phyloP scores from a whole-genome alignment of 2,888 invertebrate genomes.

The Malacosoma neustria region DNA sequence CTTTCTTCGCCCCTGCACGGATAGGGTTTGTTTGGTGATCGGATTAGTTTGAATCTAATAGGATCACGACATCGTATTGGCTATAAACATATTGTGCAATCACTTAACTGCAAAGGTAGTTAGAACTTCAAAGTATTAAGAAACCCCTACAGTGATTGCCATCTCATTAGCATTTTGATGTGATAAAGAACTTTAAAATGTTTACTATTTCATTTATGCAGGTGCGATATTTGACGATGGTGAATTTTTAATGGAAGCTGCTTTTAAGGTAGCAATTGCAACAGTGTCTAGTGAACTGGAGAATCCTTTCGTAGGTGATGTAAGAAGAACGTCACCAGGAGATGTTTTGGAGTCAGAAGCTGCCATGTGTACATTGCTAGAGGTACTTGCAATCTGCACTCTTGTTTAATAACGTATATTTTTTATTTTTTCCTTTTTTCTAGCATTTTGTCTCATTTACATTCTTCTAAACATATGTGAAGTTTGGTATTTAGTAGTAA shows the following conservation, averaged over 20 bases:
- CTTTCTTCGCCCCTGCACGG: too few species aligned
- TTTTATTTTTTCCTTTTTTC: too few species aligned
- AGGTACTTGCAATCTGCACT: conserved; percentile 36
- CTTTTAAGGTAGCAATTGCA: conserved; percentile 72
- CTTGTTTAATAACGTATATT: too few species aligned
- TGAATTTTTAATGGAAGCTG: conserved; percentile 65
- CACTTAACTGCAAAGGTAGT: too few species aligned
- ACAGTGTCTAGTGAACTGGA: conserved; percentile 57
- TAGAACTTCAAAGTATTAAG: background rate
- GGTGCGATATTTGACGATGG: conserved; percentile 78
- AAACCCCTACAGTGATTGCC: conserved; percentile 1
- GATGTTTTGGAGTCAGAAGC: conserved; percentile 72
- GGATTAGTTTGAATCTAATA: too few species aligned
- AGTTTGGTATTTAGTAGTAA: too few species aligned
- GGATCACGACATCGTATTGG: background rate
- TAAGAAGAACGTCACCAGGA: conserved; percentile 56
- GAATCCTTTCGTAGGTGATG: conserved; percentile 43
- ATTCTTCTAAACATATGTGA: too few species aligned
- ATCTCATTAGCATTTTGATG: background rate
- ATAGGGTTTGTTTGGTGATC: too few species aligned
- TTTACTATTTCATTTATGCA: conserved; percentile 22
- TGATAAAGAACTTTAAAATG: background rate
- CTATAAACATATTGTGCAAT: background rate
- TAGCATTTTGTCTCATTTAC: too few species aligned
- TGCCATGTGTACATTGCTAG: conserved; percentile 68